Base-by-base conservation (phyloP, 2,888 invertebrate genomes). In the Stomorhina lunata region DNA sequence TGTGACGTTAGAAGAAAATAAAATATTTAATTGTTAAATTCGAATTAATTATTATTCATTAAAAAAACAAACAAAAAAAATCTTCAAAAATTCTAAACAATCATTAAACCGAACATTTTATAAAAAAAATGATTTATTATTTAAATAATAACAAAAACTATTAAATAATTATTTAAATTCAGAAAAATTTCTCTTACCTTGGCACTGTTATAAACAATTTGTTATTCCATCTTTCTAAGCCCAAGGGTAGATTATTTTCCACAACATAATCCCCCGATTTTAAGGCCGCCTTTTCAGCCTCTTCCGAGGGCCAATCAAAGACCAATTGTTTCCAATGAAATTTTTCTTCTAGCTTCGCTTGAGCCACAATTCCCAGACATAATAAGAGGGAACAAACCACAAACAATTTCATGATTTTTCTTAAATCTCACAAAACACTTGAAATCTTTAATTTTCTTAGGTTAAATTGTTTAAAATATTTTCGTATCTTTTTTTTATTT, bases 271-370 rank as follows among this genome's bases (percentile, higher is more conserved):
- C 92, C 48, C 93, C 93, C 15, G 92, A 92, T 48, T 91, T 92
- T n/a, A 95, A 91, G 12, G 95, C 94, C 22, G 92, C 92, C 84
- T 93, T 92, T 86, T 93, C 92, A 45, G 92, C 92, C 78, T 92
- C 92, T 12, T 93, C 92, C 50, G 92, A 92, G 22, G 95, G 94
- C 95, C 95, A 95, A 45, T 92, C 92, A 89, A 93, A 95, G 80
- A 93, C 93, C 55, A 95, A 87, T 87, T 94, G 92, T 83, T 95
- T 95, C 95, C 96, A 95, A 20, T 93, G 92, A 88, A 94, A 95
- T 72, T 93, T 92, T 85, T 95, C 93, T 72, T 94, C 92, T 43
- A 95, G 92, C 83, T 93, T 92, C 7, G 92, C 92, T 37, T 92
- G 15, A 10, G 22, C 69, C 4, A 72, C 34, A 55, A 53, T 15